phyloP scores from a whole-genome alignment of 2,888 invertebrate species.

The Drosophila cracens region DNA sequence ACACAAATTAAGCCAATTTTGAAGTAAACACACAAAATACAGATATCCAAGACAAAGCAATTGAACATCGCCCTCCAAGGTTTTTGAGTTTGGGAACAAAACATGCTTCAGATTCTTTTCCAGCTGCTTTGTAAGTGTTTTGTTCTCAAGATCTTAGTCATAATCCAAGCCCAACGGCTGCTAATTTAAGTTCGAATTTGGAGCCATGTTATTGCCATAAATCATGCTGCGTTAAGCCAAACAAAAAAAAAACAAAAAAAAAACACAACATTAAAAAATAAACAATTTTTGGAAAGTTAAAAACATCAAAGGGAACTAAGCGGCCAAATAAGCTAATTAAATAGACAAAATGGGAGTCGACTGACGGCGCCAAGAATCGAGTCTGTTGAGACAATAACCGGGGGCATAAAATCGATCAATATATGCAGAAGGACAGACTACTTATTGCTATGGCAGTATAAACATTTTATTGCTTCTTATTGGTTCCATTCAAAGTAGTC shows the following conservation, averaged over 20 bases:
- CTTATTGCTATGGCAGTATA: not conserved
- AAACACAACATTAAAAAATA: slow-evolving; percentile 17
- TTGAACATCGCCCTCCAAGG: slow-evolving; percentile 42
- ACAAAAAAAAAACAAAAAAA: slow-evolving; percentile 8
- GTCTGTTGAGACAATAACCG: not conserved
- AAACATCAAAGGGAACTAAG: slow-evolving; percentile 40
- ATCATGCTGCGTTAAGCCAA: slow-evolving; percentile 47
- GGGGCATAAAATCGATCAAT: not conserved
- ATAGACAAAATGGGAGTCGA: slow-evolving; percentile 28
- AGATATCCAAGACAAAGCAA: slow-evolving; percentile 40
- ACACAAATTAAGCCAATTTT: slow-evolving; percentile 68
- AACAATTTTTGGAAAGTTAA: slow-evolving; percentile 68
- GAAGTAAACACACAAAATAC: slow-evolving; percentile 52
- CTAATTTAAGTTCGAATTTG: slow-evolving; percentile 41
- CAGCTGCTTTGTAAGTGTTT: slow-evolving; percentile 8
- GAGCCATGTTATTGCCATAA: slow-evolving; percentile 46
- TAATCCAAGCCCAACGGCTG: slow-evolving; percentile 34
- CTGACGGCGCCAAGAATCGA: slow-evolving; percentile 41
- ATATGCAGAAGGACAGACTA: not conserved
- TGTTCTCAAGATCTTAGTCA: slow-evolving; percentile 36
- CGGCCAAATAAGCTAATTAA: slow-evolving; percentile 52
- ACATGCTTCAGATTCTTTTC: slow-evolving; percentile 22
- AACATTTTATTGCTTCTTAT: not conserved
- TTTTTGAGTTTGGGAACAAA: slow-evolving; percentile 24
- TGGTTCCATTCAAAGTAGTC: not conserved